These are phyloP conservation scores for Drosophila pseudoobscura DNA, from an alignment of 1,140 invertebrate genomes.

Conservation along the genomic window DNA sequence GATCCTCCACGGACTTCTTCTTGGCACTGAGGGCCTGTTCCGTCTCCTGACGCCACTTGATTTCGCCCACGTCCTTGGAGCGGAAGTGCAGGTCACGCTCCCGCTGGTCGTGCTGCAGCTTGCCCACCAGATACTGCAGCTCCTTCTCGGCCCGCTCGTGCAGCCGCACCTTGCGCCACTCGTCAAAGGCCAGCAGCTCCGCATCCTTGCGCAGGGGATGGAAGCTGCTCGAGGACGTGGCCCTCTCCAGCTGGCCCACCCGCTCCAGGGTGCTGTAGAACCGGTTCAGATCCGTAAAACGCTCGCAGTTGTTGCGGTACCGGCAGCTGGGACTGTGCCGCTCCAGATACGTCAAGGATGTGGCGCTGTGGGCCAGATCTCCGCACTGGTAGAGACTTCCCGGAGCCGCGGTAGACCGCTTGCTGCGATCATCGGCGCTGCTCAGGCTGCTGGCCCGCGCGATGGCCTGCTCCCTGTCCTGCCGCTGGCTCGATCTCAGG, in stretches of 20 bases:
- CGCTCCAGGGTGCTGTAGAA: conserved; percentile 94
- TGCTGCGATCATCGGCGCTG: conserved; percentile 84
- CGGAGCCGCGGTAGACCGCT: conserved; percentile 69
- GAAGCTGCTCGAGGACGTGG: conserved; percentile 88
- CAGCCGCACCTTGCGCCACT: conserved; percentile 91
- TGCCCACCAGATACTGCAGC: conserved; percentile 89
- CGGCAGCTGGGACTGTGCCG: conserved; percentile 77
- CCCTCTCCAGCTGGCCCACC: conserved; percentile 91
- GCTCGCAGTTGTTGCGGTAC: conserved; percentile 89
- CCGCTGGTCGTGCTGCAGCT: conserved; percentile 90
- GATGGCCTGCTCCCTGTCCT: conserved; percentile 68
- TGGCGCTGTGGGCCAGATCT: conserved; percentile 78
- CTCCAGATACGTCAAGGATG: conserved; percentile 68
- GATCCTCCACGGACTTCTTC: conserved; percentile 93
- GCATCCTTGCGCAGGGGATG: conserved; percentile 88
- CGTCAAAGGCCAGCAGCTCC: conserved; percentile 93
- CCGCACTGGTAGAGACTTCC: conserved; percentile 77
- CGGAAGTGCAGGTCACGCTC: conserved; percentile 93
- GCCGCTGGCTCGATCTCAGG: conserved; percentile 49
- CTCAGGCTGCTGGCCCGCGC: conserved; percentile 87
- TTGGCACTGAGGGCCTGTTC: conserved; percentile 92
- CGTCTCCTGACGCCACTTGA: conserved; percentile 88
- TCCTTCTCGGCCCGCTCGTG: conserved; percentile 93
- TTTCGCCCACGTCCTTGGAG: conserved; percentile 88
- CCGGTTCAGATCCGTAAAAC: conserved; percentile 93